Evolutionary conservation across 2,888 invertebrate species (phyloP).

Genomic region (Acanthosepion pharaonis): DNA sequence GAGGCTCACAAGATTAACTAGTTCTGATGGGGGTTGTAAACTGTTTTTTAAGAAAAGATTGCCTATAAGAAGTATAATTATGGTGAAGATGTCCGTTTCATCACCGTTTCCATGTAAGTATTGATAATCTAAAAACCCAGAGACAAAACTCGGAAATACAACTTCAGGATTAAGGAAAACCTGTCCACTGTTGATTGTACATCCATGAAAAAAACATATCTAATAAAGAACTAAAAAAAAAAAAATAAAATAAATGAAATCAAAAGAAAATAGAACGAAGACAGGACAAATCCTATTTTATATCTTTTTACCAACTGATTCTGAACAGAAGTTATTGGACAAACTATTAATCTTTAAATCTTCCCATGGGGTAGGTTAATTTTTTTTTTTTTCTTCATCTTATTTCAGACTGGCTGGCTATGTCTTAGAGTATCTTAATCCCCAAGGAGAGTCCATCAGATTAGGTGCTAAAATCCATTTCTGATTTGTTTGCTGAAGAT

Average conservation of each 20-base stretch:
- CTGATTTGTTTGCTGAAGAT: background rate
- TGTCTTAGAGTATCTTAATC: background rate
- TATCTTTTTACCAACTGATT: background rate
- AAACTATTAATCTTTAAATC: conserved; percentile 33
- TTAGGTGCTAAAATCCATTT: conserved; percentile 16
- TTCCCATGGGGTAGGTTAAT: background rate
- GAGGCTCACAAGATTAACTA: background rate
- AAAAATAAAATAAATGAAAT: background rate
- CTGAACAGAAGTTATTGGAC: background rate
- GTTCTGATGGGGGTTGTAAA: background rate
- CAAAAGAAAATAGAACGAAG: background rate
- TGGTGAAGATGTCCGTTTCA: background rate
- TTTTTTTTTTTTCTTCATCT: background rate
- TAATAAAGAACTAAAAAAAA: background rate
- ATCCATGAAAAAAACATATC: background rate
- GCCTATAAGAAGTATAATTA: background rate
- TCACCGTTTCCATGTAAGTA: background rate
- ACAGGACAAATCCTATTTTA: background rate
- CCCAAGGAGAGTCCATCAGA: background rate
- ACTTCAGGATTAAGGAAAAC: background rate
- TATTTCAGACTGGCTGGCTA: background rate
- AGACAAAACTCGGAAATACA: background rate
- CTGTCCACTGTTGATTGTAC: background rate
- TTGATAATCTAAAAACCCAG: background rate
- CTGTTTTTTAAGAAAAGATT: background rate